Base-by-base conservation (phyloP, 1,140 invertebrate species). In the Zaprionus vittiger region DNA sequence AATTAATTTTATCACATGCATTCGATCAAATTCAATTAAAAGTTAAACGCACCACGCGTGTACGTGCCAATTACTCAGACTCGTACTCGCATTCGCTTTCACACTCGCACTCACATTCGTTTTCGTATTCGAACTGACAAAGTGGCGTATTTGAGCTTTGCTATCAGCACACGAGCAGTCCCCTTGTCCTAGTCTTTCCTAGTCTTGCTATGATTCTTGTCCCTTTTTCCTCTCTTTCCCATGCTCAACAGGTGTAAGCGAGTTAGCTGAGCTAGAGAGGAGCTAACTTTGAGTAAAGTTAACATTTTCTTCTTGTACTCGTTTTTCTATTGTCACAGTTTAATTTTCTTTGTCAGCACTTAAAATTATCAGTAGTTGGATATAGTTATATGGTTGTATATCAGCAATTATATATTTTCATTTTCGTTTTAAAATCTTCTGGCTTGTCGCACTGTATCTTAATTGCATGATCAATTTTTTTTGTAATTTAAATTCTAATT, bases 401-500 rank as follows among this genome's bases (percentile, higher is more conserved):
- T 20, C 20, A 20, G 20, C 20, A 20, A 1, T 20, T 20, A 31
- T 34, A 34, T 34, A 34, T 9, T 11, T 4, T 4, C 3, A 11
- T 34, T 4, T 11, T 31, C 26, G 26, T 28, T n/a, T n/a, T n/a
- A n/a, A n/a, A n/a, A n/a, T 26, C 26, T 26, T 7, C 6, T 0
- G 1, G 26, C 26, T 28, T 6, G 26, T 24, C 24, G 2, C 26
- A 28, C 0, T 28, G 26, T 28, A 28, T 28, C 5, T 28, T 28
- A 28, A 28, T 28, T 5, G 26, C 26, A 7, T 7, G 1, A 28
- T 28, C 6, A 5, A 28, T 5, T 28, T 28, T 28, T 6, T 5
- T 1, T 28, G 5, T 28, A 28, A 0, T 28, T 5, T 28, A 94
- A 94, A 96, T 95, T 87, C 93, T 94, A 93, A 95, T 93, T 92